A percentile compares a stretch with the other conserved stretches of the same genome.
Conservation (phyloP, 2,113 vertebrate genomes). For the Myotis davidii region DNA sequence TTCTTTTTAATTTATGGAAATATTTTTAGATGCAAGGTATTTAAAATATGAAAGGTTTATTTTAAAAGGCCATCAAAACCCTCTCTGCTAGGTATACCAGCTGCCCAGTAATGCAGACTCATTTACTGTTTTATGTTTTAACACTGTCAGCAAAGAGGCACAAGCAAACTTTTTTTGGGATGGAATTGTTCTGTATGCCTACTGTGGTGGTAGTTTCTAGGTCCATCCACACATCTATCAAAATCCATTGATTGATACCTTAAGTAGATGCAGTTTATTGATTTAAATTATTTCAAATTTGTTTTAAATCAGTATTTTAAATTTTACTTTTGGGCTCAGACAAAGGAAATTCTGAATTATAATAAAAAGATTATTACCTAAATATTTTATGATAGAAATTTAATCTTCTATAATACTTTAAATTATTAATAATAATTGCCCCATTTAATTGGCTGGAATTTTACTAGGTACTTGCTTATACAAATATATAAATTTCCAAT, state of each 20-base stretch:
- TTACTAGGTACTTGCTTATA: not conserved
- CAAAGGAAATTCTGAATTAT: constrained; percentile 45
- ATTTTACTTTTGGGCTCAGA: not conserved
- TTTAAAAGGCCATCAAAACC: constrained; percentile 8
- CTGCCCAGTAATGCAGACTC: not conserved
- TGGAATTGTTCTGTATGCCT: not conserved
- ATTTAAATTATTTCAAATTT: not conserved
- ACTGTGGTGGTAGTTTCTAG: not conserved
- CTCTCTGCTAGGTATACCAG: not conserved
- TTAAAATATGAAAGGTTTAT: not conserved
- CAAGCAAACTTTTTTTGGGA: not conserved
- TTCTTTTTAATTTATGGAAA: not conserved
- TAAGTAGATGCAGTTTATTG: not conserved
- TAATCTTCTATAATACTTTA: not conserved
- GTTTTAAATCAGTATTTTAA: not conserved
- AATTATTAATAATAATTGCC: constrained; percentile 21
- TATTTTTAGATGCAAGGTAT: constrained; percentile 7
- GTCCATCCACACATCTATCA: not conserved
- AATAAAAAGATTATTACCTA: constrained; percentile 4
- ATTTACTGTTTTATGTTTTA: constrained; percentile 25
- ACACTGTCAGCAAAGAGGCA: not conserved
- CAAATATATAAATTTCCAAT: not conserved
- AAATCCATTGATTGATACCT: not conserved
- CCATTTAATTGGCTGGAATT: constrained; percentile 1
- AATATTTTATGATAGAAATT: not conserved